Evolutionary conservation across 1,140 invertebrate species (phyloP), one percentile per base, ranked within the genome.

Genomic region (Heliconius melpomene): DNA sequence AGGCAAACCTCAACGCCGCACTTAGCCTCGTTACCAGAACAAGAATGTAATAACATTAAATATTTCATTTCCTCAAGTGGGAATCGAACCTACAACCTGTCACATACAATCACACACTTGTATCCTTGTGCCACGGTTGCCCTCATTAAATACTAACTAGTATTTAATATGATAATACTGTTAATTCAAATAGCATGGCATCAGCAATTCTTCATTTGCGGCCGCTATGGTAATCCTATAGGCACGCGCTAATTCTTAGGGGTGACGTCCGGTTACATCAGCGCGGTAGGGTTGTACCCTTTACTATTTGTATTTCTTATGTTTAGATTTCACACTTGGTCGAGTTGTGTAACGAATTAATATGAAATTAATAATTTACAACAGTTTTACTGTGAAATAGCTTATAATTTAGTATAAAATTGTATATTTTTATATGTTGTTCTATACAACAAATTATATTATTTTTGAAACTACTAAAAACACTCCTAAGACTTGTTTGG

Each of bases 181-280:
- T 40, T 38, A n/a, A 78, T 52, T 82, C 20, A 29, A n/a, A 66
- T 72, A 38, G 83, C 89, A 85, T 86, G 85, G 91, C 91, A 93
- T 92, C 88, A 91, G 91, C 94, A 92, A 94, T 94, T 95, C 91
- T 94, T 94, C 91, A 94, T 95, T 95, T 94, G 92, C 86, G 92
- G 90, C 88, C 89, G 89, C 90, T 91, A 89, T 91, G 89, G 93
- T 95, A 94, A 95, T 95, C 93, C 92, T 89, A 91, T 90, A 91
- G 92, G 89, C 92, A 89, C 90, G 90, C 86, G 88, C 91, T 94
- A 95, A 94, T 94, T 94, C 94, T 90, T 90, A 88, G 87, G 91
- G 91, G 91, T 93, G 93, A 92, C 90, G 90, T 92, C 89, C 91
- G 89, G 90, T 90, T 89, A 90, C 90, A 91, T 83, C 79, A 87